phyloP scores from a whole-genome alignment of 2,113 vertebrate species.

The Anser brachyrhynchus region DNA sequence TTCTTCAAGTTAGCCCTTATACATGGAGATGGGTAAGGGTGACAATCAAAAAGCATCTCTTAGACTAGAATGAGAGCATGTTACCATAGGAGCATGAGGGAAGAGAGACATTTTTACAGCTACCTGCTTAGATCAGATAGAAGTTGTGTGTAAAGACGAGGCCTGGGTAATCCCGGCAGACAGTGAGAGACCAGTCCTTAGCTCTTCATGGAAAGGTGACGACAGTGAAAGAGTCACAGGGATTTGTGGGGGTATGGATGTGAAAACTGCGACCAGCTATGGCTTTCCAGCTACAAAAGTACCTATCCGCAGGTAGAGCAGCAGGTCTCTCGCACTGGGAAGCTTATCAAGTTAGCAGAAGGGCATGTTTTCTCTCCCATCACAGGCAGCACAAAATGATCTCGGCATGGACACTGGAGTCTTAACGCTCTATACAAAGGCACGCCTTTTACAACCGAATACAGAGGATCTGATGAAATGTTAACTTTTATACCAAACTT shows the following conservation, averaged over 20 bases:
- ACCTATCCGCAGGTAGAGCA: neutral
- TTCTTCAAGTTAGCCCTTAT: neutral
- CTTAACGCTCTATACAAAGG: neutral
- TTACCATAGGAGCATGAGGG: rapidly evolving
- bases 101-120: neutral
- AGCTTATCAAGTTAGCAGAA: rapidly evolving
- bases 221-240: neutral
- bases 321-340: neutral
- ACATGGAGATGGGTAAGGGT: neutral
- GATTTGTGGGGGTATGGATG: neutral
- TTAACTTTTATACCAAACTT: neutral
- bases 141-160: neutral
- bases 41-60: neutral
- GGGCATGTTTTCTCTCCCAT: neutral
- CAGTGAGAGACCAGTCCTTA: neutral
- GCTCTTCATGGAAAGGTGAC: neutral
- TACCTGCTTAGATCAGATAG: neutral
- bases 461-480: neutral
- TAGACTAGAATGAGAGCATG: neutral
- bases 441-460: neutral
- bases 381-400: neutral
- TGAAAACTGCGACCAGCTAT: neutral
- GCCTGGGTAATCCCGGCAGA: neutral
- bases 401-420: neutral
- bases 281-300: neutral